Evolutionary conservation across 92 coral and sea anemone genomes (phyloP).

Genomic region (Porites rus): DNA sequence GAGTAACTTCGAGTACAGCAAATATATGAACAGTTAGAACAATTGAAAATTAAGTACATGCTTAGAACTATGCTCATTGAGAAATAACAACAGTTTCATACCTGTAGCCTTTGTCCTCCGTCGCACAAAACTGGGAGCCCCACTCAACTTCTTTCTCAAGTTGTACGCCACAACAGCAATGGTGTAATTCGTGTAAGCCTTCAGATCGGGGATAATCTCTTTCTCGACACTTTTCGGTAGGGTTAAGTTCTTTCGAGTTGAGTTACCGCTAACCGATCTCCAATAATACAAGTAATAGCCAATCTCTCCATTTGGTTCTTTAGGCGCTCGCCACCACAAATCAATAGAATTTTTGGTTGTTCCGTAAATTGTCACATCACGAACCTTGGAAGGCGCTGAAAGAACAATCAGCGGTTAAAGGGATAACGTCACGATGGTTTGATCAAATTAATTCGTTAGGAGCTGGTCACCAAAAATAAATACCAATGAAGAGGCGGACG

Average conservation of each 20-base stretch:
- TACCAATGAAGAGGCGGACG: too few species aligned
- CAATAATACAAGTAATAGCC: conserved; percentile 63
- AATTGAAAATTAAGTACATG: too few species aligned
- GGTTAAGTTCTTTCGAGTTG: not conserved
- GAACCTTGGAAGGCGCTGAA: conserved; percentile 62
- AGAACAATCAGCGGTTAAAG: not conserved
- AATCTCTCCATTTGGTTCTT: conserved; percentile 61
- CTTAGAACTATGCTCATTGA: too few species aligned
- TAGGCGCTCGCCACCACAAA: conserved; percentile 63
- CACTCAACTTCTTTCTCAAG: conserved; percentile 58
- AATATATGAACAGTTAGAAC: too few species aligned
- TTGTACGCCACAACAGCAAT: conserved; percentile 74
- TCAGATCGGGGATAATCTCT: conserved; percentile 18
- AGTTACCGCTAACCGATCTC: not conserved
- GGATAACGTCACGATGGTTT: too few species aligned
- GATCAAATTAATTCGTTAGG: too few species aligned
- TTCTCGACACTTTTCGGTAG: not conserved
- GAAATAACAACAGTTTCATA: conserved; percentile 2
- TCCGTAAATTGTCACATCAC: not conserved
- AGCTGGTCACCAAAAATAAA: too few species aligned
- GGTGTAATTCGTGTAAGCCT: conserved; percentile 60
- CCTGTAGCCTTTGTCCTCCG: conserved; percentile 47
- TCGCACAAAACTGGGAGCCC: conserved; percentile 10
- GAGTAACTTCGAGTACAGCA: too few species aligned
- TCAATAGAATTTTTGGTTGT: not conserved